These are phyloP conservation scores for Zalophus californianus DNA, from an alignment of 2,797 vertebrate species.

Conservation along the genomic window DNA sequence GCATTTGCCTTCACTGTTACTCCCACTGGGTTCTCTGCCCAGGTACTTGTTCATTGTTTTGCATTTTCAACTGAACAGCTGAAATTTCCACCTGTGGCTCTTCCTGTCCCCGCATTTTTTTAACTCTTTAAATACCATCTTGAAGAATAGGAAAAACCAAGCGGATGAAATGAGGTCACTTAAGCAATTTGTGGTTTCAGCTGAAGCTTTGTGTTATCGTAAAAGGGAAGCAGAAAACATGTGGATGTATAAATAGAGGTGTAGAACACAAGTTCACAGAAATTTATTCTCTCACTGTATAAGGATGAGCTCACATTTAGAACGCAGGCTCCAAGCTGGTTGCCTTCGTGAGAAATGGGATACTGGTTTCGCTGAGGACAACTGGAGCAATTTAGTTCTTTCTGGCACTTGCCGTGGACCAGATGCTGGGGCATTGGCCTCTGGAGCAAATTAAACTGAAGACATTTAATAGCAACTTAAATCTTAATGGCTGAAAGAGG, in stretches of 20 bases:
- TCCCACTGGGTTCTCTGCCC: background rate
- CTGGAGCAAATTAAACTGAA: constrained; percentile 67
- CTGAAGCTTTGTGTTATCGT: constrained; percentile 64
- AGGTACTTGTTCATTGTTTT: background rate
- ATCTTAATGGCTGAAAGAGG: constrained; percentile 52
- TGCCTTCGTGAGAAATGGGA: constrained; percentile 45
- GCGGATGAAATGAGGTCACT: constrained; percentile 71
- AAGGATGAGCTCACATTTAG: constrained; percentile 76
- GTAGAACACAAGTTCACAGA: constrained; percentile 78
- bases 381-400: constrained; percentile 59
- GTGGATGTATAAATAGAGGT: constrained; percentile 83
- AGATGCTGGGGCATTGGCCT: constrained; percentile 51
- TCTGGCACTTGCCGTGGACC: background rate
- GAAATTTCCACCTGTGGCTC: background rate
- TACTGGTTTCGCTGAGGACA: constrained; percentile 45
- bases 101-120: background rate
- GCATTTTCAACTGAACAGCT: constrained; percentile 26
- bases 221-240: constrained; percentile 75
- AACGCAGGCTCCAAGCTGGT: constrained; percentile 51
- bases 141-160: constrained; percentile 59
- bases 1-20: background rate
- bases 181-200: constrained; percentile 66
- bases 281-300: constrained; percentile 74
- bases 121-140: constrained; percentile 24
- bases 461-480: constrained; percentile 61